Conservation (phyloP, 2,888 invertebrate species). For the Hanleya hanleyi region DNA sequence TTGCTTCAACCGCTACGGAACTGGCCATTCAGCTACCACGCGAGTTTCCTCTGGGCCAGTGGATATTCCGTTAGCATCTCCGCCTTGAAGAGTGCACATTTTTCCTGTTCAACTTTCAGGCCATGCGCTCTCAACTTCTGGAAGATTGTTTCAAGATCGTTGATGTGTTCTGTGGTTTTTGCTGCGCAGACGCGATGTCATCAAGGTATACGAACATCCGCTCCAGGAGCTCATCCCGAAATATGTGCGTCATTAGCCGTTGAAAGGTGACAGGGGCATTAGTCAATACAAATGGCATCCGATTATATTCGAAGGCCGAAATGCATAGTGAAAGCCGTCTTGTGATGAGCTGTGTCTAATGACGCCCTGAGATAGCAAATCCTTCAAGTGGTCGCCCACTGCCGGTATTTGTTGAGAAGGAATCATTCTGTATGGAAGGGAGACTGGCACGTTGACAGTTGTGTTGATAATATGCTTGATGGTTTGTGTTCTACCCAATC, state of each 20-base stretch:
- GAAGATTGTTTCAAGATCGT: constrained; percentile 24
- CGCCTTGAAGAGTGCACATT: constrained; percentile 30
- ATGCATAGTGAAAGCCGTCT: too few relatives aligned
- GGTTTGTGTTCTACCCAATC: too few relatives aligned
- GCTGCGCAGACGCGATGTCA: constrained; percentile 23
- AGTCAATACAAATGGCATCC: constrained; percentile 13
- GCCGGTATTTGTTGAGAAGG: too few relatives aligned
- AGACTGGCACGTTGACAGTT: too few relatives aligned
- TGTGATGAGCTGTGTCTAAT: too few relatives aligned
- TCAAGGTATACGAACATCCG: constrained; percentile 23
- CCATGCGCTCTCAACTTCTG: constrained; percentile 20
- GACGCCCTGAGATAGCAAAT: too few relatives aligned
- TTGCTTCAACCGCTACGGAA: constrained; percentile 18
- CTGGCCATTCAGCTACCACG: constrained; percentile 23
- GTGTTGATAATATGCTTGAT: too few relatives aligned
- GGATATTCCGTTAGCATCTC: constrained; percentile 21
- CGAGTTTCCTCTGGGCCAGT: constrained; percentile 18
- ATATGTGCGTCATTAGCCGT: constrained; percentile 28
- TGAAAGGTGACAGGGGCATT: constrained; percentile 20
- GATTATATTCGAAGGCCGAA: too few relatives aligned
- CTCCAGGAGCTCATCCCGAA: constrained; percentile 21
- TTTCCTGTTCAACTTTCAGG: constrained; percentile 29
- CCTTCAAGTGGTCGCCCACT: too few relatives aligned
- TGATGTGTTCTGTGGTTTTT: constrained; percentile 21
- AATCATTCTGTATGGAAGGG: too few relatives aligned